Evolutionary conservation across 2,113 vertebrate species (phyloP).

Genomic region (Oncorhynchus kisutch): DNA sequence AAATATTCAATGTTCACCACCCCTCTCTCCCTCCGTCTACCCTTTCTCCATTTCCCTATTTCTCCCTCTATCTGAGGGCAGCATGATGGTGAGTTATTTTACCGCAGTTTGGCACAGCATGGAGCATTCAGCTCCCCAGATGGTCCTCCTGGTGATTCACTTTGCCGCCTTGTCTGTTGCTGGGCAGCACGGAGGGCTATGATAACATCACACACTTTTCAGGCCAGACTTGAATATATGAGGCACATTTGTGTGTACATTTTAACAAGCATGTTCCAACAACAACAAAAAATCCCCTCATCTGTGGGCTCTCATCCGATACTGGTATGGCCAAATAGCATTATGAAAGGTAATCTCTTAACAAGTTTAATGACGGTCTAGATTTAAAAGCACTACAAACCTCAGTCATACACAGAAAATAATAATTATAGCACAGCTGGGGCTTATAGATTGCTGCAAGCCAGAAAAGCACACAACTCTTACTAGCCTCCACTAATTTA

Average conservation of each 20-base stretch:
- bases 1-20: slow-evolving; percentile 37
- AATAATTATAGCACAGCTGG: too few relatives aligned
- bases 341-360: too few relatives aligned
- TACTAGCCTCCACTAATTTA: too few relatives aligned
- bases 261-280: background rate
- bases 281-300: background rate
- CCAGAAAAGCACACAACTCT: too few relatives aligned
- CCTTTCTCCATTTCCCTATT: background rate
- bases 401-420: too few relatives aligned
- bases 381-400: background rate
- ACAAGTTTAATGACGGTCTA: background rate
- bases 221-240: slow-evolving; percentile 20
- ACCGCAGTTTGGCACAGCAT: slow-evolving; percentile 61
- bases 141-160: slow-evolving; percentile 69
- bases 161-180: slow-evolving; percentile 66
- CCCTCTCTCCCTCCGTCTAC: background rate
- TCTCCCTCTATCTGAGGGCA: slow-evolving; percentile 47
- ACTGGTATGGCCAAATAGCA: too few relatives aligned
- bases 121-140: slow-evolving; percentile 66
- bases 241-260: slow-evolving; percentile 2
- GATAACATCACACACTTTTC: slow-evolving; percentile 39
- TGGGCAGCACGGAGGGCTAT: slow-evolving; percentile 53
- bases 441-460: too few relatives aligned
- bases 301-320: too few relatives aligned
- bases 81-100: slow-evolving; percentile 54